Evolutionary conservation across 2,888 invertebrate genomes (phyloP), one percentile per base, ranked within the genome.

Genomic region (Rhyacophila evoluta): DNA sequence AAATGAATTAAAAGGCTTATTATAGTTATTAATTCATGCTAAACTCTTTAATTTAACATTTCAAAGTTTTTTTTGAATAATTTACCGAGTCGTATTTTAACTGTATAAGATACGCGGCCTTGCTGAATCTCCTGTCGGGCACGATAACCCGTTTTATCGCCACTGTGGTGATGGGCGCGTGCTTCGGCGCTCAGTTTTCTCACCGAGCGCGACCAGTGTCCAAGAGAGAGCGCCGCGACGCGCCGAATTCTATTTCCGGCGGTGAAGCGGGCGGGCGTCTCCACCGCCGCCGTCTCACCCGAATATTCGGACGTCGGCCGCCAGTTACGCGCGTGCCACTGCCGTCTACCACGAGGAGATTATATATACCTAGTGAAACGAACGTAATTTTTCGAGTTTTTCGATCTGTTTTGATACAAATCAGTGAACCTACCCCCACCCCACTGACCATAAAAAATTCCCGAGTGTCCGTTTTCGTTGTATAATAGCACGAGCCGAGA

Each of bases 241-340:
- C 74, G 67, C 68, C 68, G 25, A 55, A 25, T 19, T 78, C 82
- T 82, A 82, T 82, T 82, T 82, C 68, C 39, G 84, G 83, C 83
- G 83, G 84, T 86, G 86, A 87, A 85, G 85, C 55, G 25, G 55
- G 55, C 55, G 55, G 55, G 55, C 55, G 55, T 55, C 55, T 69
- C 69, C 69, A 33, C 69, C 69, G 33, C 69, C 69, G 55, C 25
- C 41, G 55, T 55, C 55, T 55, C 55, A 55, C 55, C 55, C 55
- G 19, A 55, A 55, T 55, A 55, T 55, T 55, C 55, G 55, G 55
- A 55, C 55, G 55, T 55, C 55, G 55, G 55, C 55, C 55, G 55
- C 55, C 55, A 55, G 55, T 55, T 55, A 55, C 19, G 55, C 55
- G 55, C 55, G 55, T 55, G 55, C 55, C 55, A 10, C 55, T 19